Evolutionary conservation across 1,140 invertebrate species (phyloP).

Genomic region (Drosophila melanica): DNA sequence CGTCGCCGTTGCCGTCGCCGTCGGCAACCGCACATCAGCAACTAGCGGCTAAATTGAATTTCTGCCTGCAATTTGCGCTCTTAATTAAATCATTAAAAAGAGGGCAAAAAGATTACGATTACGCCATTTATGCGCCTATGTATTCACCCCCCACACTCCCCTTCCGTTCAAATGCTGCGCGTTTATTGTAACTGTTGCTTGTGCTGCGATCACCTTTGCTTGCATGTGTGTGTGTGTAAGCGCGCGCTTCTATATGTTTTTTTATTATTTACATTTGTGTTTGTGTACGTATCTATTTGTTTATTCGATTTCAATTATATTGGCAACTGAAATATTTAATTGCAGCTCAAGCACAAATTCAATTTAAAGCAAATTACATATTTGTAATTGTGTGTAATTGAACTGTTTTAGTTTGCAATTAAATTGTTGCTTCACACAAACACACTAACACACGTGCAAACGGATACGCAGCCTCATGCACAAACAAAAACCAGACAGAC

Average conservation of each 20-base stretch:
- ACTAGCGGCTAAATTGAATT: conserved; percentile 71
- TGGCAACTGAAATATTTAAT: conserved; percentile 66
- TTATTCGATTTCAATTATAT: conserved; percentile 38
- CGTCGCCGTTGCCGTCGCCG: conserved; percentile 13
- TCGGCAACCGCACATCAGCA: conserved; percentile 34
- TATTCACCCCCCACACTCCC: neutral
- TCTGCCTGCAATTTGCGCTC: conserved; percentile 70
- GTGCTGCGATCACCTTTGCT: conserved; percentile 8
- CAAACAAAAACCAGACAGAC: conserved; percentile 48
- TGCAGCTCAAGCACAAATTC: conserved; percentile 62
- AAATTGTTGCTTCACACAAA: conserved; percentile 67
- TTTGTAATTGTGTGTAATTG: conserved; percentile 74
- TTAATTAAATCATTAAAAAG: conserved; percentile 79
- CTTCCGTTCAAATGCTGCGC: conserved; percentile 3
- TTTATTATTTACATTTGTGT: conserved; percentile 1
- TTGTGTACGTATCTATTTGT: conserved; percentile 16
- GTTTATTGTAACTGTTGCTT: conserved; percentile 35
- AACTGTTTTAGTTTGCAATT: conserved; percentile 72
- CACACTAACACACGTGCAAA: conserved; percentile 23
- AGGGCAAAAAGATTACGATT: conserved; percentile 80
- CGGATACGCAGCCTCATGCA: conserved; percentile 14
- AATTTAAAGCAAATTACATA: conserved; percentile 68
- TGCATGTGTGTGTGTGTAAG: conserved; percentile 13
- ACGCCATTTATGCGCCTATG: conserved; percentile 62
- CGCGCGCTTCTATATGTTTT: neutral